phyloP scores from a whole-genome alignment of 2,888 invertebrate genomes.

The Andrena fulva region DNA sequence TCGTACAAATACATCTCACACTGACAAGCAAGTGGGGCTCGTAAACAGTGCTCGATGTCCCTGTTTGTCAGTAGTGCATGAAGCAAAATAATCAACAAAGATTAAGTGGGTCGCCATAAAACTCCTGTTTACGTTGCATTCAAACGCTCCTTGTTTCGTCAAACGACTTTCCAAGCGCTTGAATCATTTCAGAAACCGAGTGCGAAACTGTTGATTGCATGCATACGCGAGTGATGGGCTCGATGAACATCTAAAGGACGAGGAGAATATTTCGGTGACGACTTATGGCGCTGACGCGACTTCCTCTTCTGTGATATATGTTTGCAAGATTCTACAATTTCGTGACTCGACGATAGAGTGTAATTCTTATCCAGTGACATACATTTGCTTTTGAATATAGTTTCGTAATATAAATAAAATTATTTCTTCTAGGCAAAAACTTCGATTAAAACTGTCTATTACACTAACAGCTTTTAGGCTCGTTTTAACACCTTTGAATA shows the following conservation, averaged over 20 bases:
- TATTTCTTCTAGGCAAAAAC: no score
- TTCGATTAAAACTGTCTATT: no score
- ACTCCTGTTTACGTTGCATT: background rate
- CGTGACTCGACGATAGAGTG: no score
- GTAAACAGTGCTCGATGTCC: constrained; percentile 4
- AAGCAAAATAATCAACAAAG: background rate
- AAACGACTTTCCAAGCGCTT: background rate
- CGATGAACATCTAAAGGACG: background rate
- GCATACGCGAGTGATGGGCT: background rate
- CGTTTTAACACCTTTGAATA: no score
- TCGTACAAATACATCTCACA: constrained; percentile 34
- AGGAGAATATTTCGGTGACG: background rate
- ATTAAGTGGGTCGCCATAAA: background rate
- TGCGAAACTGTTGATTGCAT: no score
- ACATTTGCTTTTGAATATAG: no score
- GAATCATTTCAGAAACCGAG: background rate
- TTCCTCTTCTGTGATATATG: no score
- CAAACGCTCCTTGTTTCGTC: background rate
- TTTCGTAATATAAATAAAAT: no score
- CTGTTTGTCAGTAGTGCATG: background rate
- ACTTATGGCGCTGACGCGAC: no score
- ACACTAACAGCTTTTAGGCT: no score
- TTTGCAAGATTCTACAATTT: no score
- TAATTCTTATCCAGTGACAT: no score
- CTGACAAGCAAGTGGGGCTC: background rate